Conservation (phyloP, 2,797 vertebrate species). For the Coluber constrictor region DNA sequence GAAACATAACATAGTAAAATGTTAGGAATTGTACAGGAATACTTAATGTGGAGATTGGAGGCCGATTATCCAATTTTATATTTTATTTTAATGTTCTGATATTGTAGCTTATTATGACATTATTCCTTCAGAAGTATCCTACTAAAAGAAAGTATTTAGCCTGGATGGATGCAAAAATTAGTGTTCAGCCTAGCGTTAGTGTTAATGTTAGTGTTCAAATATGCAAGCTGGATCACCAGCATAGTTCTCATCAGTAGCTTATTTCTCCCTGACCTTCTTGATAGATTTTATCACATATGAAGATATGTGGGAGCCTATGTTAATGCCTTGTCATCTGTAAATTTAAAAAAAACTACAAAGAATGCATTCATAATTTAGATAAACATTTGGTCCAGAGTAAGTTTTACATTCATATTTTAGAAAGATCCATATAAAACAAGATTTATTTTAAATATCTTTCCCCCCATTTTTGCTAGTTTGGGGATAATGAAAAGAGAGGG, state of each 20-base stretch:
- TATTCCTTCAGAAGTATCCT: slow-evolving; percentile 59
- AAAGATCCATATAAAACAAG: background rate
- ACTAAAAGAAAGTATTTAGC: slow-evolving; percentile 61
- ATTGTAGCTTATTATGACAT: slow-evolving; percentile 65
- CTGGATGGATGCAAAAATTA: slow-evolving; percentile 58
- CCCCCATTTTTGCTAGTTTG: background rate
- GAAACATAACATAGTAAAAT: slow-evolving; percentile 59
- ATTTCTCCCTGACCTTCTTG: slow-evolving; percentile 4
- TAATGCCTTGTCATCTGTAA: background rate
- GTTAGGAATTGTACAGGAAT: slow-evolving; percentile 47
- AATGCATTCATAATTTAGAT: background rate
- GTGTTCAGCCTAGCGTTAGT: slow-evolving; percentile 29
- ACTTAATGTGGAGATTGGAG: slow-evolving; percentile 64
- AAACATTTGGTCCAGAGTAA: background rate
- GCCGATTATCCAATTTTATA: slow-evolving; percentile 42
- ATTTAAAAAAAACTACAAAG: too few relatives aligned
- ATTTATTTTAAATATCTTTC: background rate
- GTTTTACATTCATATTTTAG: background rate
- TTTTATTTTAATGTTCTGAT: slow-evolving; percentile 53
- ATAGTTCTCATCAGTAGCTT: background rate
- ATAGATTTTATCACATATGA: background rate
- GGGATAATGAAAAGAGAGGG: background rate
- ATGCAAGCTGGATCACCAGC: slow-evolving; percentile 25
- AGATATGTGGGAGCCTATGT: background rate
- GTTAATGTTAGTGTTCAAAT: slow-evolving; percentile 5